Evolutionary conservation across 2,888 invertebrate genomes (phyloP), one percentile per base, ranked within the genome.

Genomic region (Oscheius myriophilus): DNA sequence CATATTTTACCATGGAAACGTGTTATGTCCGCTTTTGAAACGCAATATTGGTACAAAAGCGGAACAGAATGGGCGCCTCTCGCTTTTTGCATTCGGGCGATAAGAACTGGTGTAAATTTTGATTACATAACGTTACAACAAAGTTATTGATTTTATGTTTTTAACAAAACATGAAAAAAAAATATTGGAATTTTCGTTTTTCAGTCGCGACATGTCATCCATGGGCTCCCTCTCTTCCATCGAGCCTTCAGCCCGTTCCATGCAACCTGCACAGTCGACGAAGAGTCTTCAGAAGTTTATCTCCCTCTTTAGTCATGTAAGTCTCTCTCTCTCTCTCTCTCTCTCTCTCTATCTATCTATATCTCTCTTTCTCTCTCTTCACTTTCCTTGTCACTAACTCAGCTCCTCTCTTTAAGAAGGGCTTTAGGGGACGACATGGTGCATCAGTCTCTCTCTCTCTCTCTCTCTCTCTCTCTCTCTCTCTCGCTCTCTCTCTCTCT

Each of bases 271-370:
- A 39, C 75, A 72, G 0, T 73, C 78, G 16, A 72, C 76, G 2
- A 73, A 78, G 49, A 73, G 76, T 51, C 68, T 78, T 18, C 75
- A 76, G 18, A 67, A 73, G 64, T 76, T 78, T 49, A 78, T 78
- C 55, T 69, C 73, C n/a, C 65, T 76, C 7, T 78, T 78, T 61
- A 33, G 33, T 33, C 52, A 63, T 41, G 61, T 61, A 45, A 18
- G 16, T 18, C 16, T 39, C 1, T 54, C 26, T 54, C 26, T 57
- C n/a, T n/a, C 25, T 43, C 58, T 43, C 26, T 25, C 43, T 45
- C 42, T 26, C n/a, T 43, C 26, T 41, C 14, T 41, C 18, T 57
- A 2, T n/a, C 21, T 21, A 2, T 49, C 21, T 18, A 11, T 4
- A 2, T 53, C 53, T n/a, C 25, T 33, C 33, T 33, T 9, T 25